A percentile compares a stretch with the other conserved stretches of the same genome.
phyloP scores from a whole-genome alignment of 1,140 invertebrate genomes.

The Drosophila ficusphila region DNA sequence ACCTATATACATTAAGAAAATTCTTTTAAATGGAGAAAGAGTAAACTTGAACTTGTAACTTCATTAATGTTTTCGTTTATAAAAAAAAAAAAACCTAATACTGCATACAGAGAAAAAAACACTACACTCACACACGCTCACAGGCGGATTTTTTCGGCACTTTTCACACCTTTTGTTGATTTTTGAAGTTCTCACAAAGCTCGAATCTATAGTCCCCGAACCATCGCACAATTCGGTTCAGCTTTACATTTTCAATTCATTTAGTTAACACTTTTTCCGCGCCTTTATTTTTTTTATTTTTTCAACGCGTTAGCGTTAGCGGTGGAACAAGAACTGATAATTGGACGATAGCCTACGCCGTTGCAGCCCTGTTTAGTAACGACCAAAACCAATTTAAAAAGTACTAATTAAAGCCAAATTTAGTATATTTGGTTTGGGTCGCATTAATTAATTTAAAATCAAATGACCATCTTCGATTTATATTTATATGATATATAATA shows the following conservation, averaged over 20 bases:
- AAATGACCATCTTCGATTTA: too few relatives aligned
- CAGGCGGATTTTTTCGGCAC: neutral
- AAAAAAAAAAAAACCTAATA: constrained; percentile 46
- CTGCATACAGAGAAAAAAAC: constrained; percentile 22
- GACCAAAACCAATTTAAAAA: too few relatives aligned
- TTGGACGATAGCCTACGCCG: too few relatives aligned
- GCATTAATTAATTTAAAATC: too few relatives aligned
- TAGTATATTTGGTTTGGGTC: too few relatives aligned
- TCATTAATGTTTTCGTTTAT: constrained; percentile 26
- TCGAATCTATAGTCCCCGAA: constrained; percentile 7
- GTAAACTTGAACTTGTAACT: constrained; percentile 54
- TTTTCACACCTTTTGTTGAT: constrained; percentile 5
- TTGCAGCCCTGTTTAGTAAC: too few relatives aligned
- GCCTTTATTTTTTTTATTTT: too few relatives aligned
- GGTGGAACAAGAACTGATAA: too few relatives aligned
- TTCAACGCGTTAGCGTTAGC: too few relatives aligned
- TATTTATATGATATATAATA: too few relatives aligned
- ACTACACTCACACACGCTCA: constrained; percentile 15
- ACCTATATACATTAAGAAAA: neutral
- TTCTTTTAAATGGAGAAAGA: constrained; percentile 14
- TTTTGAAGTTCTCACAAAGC: constrained; percentile 1
- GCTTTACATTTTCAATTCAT: constrained; percentile 42
- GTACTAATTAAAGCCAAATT: too few relatives aligned
- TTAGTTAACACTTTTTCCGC: constrained; percentile 16
- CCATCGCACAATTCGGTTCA: constrained; percentile 7